Conservation (phyloP, 2,888 invertebrate species). For the Oxytorus armatus region DNA sequence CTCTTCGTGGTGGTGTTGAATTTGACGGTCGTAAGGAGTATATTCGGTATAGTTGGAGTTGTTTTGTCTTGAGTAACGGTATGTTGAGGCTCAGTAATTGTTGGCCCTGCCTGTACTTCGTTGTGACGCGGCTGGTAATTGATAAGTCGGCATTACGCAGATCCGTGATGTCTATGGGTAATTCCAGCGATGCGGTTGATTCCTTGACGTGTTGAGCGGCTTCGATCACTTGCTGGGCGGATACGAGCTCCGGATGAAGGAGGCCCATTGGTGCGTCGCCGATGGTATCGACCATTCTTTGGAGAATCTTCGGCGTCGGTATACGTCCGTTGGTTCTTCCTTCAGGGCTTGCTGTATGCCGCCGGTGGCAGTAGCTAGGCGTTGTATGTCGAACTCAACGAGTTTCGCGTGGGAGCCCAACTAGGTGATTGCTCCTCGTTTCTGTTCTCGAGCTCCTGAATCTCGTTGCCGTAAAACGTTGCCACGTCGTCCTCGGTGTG, state of each 20-base stretch:
- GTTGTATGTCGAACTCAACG: neutral
- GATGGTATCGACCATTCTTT: neutral
- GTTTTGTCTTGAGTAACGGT: neutral
- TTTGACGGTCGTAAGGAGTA: neutral
- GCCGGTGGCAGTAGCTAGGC: neutral
- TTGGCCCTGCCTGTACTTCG: neutral
- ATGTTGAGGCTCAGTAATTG: neutral
- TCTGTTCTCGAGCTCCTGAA: neutral
- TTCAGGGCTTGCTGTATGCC: neutral
- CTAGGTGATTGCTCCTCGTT: constrained; percentile 2
- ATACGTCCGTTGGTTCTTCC: neutral
- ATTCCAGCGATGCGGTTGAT: neutral
- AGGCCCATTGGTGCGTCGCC: neutral
- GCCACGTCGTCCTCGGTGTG: neutral
- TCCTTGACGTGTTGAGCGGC: neutral
- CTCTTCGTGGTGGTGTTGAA: neutral
- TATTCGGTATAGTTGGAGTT: neutral
- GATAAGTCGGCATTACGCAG: constrained; percentile 4
- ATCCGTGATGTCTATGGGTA: neutral
- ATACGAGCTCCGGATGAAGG: neutral
- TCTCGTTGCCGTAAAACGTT: neutral
- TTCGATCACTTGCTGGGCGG: neutral
- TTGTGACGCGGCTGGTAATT: neutral
- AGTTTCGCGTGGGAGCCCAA: neutral
- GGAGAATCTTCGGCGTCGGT: neutral